Evolutionary conservation across 2,888 invertebrate genomes (phyloP).

Genomic region (Aromia moschata): DNA sequence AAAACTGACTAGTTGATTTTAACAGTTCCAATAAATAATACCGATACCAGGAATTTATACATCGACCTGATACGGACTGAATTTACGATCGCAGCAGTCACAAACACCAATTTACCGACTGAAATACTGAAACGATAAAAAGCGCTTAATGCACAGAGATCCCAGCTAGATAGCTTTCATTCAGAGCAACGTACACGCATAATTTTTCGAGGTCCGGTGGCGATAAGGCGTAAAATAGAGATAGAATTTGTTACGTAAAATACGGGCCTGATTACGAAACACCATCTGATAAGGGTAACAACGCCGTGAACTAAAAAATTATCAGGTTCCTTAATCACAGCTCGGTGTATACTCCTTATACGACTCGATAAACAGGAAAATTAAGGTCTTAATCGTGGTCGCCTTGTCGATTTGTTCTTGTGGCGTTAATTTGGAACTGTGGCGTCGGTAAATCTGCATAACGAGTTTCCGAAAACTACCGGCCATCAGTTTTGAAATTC

Average conservation of each 20-base stretch:
- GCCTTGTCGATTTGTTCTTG: conserved; percentile 1
- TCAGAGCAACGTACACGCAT: conserved; percentile 3
- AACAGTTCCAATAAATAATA: background rate
- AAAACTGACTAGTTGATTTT: background rate
- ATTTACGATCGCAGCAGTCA: background rate
- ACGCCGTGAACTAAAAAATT: conserved; percentile 22
- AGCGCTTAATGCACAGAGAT: conserved; percentile 2
- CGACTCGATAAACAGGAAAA: conserved; percentile 15
- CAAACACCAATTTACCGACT: background rate
- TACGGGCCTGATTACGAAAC: conserved; percentile 8
- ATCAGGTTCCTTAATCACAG: conserved; percentile 7
- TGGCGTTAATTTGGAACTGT: too few species aligned
- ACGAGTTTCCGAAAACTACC: too few species aligned
- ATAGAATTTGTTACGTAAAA: conserved; percentile 13
- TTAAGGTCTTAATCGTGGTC: conserved; percentile 22
- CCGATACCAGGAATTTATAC: background rate
- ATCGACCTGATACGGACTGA: background rate
- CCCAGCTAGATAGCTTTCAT: conserved; percentile 10
- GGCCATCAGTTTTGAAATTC: too few species aligned
- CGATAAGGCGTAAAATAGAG: conserved; percentile 26
- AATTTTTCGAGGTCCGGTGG: conserved; percentile 15
- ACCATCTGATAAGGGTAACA: conserved; percentile 15
- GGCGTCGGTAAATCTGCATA: too few species aligned
- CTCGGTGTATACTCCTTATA: background rate
- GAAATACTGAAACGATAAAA: conserved; percentile 2